These are phyloP conservation scores for Oryzias javanicus DNA, from an alignment of 2,113 vertebrate species.

Conservation along the genomic window DNA sequence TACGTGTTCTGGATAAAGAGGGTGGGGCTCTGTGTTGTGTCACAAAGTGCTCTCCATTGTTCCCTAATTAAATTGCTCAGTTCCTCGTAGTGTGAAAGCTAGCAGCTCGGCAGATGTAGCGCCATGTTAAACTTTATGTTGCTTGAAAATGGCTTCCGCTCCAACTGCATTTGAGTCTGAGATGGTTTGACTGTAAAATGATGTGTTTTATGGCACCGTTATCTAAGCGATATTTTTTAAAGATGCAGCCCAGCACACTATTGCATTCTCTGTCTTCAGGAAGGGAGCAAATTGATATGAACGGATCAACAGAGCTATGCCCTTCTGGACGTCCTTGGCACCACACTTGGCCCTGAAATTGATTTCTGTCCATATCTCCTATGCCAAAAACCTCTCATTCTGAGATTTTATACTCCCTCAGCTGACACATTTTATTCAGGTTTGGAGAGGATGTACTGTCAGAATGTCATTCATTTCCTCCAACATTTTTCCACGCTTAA, in stretches of 20 bases:
- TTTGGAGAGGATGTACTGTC: conserved; percentile 57
- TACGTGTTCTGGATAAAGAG: conserved; percentile 27
- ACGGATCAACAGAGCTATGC: conserved; percentile 69
- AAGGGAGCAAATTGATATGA: conserved; percentile 71
- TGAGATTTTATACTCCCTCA: conserved; percentile 68
- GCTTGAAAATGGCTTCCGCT: conserved; percentile 95
- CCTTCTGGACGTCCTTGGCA: conserved; percentile 76
- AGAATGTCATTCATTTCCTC: conserved; percentile 61
- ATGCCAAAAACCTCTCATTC: conserved; percentile 70
- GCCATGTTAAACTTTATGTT: conserved; percentile 99
- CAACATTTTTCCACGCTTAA: conserved; percentile 39
- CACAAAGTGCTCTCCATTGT: conserved; percentile 56
- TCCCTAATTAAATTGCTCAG: conserved; percentile 88
- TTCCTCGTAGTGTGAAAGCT: conserved; percentile 88
- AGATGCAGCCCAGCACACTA: conserved; percentile 69
- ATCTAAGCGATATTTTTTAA: conserved; percentile 76
- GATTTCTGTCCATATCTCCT: conserved; percentile 69
- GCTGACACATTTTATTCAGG: conserved; percentile 67
- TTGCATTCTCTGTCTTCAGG: conserved; percentile 65
- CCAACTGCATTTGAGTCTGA: conserved; percentile 88
- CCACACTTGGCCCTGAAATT: conserved; percentile 70
- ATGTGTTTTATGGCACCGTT: conserved; percentile 87
- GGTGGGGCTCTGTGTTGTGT: conserved; percentile 37
- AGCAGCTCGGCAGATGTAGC: conserved; percentile 95
- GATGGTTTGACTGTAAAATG: conserved; percentile 93